These are phyloP conservation scores for Micoletzkya japonica DNA, from an alignment of 2,888 invertebrate genomes.

Conservation along the genomic window DNA sequence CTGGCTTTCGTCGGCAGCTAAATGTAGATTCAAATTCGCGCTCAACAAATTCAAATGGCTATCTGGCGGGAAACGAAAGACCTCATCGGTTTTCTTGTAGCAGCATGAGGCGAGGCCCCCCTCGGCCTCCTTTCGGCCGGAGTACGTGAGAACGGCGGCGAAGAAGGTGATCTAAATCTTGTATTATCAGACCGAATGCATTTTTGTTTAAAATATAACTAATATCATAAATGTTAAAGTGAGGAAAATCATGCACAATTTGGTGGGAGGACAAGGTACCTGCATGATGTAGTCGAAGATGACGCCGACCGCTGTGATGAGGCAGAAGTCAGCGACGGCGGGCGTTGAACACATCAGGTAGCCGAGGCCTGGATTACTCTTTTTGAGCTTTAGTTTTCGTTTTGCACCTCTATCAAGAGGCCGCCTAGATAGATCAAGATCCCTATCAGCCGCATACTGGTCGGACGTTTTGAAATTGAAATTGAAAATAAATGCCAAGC, in stretches of 20 bases:
- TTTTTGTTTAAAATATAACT: no score
- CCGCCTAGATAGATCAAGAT: no score
- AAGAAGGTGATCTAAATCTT: constrained; percentile 63
- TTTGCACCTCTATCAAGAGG: no score
- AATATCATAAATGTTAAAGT: no score
- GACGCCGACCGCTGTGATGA: constrained; percentile 61
- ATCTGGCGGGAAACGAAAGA: no score
- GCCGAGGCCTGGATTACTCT: constrained; percentile 58
- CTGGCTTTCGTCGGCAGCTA: not conserved
- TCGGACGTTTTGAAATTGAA: no score
- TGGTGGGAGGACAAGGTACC: no score
- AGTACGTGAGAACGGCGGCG: constrained; percentile 58
- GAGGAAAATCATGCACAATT: no score
- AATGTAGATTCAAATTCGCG: not conserved
- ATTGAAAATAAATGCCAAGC: not conserved
- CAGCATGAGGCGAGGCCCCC: constrained; percentile 58
- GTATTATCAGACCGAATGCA: no score
- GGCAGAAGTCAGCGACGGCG: constrained; percentile 63
- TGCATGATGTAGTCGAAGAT: constrained; percentile 60
- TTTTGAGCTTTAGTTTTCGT: no score
- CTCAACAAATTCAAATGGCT: no score
- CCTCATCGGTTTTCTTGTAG: constrained; percentile 44
- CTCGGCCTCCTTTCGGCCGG: constrained; percentile 52
- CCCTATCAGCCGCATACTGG: no score
- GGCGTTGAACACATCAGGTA: constrained; percentile 62